Evolutionary conservation across 2,797 vertebrate species (phyloP).

Genomic region (Cuniculus paca): DNA sequence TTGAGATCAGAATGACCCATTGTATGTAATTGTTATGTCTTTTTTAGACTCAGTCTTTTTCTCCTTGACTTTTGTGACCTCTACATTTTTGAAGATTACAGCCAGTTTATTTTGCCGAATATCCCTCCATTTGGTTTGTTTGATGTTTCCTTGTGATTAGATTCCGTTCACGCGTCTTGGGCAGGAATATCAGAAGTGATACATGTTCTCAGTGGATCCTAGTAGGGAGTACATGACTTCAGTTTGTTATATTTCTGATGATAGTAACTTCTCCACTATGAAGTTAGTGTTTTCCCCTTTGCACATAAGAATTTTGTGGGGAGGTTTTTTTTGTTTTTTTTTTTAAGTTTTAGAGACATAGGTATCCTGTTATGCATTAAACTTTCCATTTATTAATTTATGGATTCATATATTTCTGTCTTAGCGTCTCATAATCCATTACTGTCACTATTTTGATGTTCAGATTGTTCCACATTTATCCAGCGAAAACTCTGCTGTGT

Average conservation of each 20-base stretch:
- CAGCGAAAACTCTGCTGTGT: background rate
- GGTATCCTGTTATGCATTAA: background rate
- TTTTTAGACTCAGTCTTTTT: background rate
- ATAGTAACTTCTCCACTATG: background rate
- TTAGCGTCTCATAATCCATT: background rate
- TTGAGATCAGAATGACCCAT: background rate
- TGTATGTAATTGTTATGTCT: background rate
- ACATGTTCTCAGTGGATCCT: rapidly evolving
- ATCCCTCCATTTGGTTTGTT: background rate
- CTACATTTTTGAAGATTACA: background rate
- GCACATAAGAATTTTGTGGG: background rate
- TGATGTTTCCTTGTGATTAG: background rate
- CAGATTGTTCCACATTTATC: background rate
- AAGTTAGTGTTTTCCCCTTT: background rate
- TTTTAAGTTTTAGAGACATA: background rate
- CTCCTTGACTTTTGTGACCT: background rate
- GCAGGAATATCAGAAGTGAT: too few species aligned
- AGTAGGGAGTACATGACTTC: background rate
- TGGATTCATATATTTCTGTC: background rate
- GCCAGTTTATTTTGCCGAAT: background rate
- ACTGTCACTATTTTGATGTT: background rate
- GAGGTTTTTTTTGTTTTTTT: background rate
- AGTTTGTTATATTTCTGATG: rapidly evolving
- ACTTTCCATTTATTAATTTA: background rate
- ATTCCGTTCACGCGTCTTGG: background rate